A percentile compares a stretch with the other conserved stretches of the same genome.
phyloP scores from a whole-genome alignment of 2,113 vertebrate species.

The Podarcis muralis region DNA sequence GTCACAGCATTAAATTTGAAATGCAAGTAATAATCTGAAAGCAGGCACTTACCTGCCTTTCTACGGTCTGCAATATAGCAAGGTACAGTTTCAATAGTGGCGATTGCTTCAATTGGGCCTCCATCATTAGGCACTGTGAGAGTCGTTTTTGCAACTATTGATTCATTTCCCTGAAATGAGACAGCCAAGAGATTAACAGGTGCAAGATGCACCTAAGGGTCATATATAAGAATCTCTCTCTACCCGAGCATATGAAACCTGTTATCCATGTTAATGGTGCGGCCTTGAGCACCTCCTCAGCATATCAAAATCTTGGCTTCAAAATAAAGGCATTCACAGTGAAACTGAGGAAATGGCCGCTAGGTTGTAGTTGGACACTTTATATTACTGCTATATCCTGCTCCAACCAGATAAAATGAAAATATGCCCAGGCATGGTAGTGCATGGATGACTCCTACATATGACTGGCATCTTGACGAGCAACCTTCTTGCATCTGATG shows the following conservation, averaged over 20 bases:
- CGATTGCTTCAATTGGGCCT: slow-evolving; percentile 91
- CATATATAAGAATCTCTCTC: fast-evolving
- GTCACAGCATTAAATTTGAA: neutral
- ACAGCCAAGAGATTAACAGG: neutral
- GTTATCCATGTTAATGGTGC: neutral
- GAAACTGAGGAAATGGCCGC: neutral
- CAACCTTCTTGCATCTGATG: neutral
- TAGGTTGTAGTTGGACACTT: neutral
- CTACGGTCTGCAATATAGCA: slow-evolving; percentile 83
- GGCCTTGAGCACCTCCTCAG: neutral
- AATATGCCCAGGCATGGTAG: neutral
- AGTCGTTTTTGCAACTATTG: slow-evolving; percentile 93
- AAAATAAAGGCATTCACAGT: neutral
- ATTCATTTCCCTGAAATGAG: slow-evolving; percentile 85
- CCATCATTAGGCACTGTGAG: slow-evolving; percentile 89
- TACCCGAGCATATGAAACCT: neutral
- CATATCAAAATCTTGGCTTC: neutral
- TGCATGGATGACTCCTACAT: neutral
- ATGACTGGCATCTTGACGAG: no score
- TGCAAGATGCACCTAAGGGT: neutral
- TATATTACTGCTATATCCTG: neutral
- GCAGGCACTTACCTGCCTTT: slow-evolving; percentile 80
- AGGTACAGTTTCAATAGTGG: slow-evolving; percentile 92
- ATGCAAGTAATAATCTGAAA: fast-evolving
- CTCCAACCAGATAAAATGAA: neutral